Base-by-base conservation (phyloP, 2,797 vertebrate genomes). In the Sebastolobus alascanus region DNA sequence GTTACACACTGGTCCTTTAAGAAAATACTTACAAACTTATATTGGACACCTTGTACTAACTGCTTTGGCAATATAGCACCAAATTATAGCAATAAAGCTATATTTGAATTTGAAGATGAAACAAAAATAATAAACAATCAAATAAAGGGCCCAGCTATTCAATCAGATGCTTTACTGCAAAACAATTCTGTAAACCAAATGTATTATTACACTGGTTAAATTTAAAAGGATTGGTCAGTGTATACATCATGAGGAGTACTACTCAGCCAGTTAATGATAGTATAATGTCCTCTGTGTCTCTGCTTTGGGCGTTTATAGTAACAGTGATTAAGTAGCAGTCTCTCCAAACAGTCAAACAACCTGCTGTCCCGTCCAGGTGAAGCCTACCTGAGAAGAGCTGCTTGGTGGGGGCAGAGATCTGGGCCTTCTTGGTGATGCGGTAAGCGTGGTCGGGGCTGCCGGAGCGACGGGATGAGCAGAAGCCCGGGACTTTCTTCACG, bases 381-480 rank as follows among this genome's bases (percentile, higher is more conserved):
- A 3, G 10, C 59, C 11, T 46, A 46, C 98, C 96, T 95, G 97
- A 93, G 92, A 99, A 98, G 79, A 99, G 96, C 89, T 98, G 97
- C 84, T 96, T 96, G 66, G 97, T 98, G 84, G 97, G 98, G 37
- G 97, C 97, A 0, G 97, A 97, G 93, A 99, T 96, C 93, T 98
- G 97, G 58, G 97, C 97, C 81, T 95, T 97, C 79, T 97, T 96
- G 72, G 91, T 92, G 88, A 98, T 96, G 60, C 96, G 95, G 94
- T 96, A 99, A 82, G 98, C 97, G 68, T 96, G 95, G 74, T 97
- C 96, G 1, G 96, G 89, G 69, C 70, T 86, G 64, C 96, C 88
- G 20, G 95, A 84, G 14, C 94, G 95, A 0, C 95, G 95, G 31
- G 94, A 95, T 9, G 95, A 90, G 90, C 98, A 99, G 93, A 98